These are phyloP conservation scores for Micronycteris hirsuta DNA, from an alignment of 2,113 vertebrate species.

Conservation along the genomic window DNA sequence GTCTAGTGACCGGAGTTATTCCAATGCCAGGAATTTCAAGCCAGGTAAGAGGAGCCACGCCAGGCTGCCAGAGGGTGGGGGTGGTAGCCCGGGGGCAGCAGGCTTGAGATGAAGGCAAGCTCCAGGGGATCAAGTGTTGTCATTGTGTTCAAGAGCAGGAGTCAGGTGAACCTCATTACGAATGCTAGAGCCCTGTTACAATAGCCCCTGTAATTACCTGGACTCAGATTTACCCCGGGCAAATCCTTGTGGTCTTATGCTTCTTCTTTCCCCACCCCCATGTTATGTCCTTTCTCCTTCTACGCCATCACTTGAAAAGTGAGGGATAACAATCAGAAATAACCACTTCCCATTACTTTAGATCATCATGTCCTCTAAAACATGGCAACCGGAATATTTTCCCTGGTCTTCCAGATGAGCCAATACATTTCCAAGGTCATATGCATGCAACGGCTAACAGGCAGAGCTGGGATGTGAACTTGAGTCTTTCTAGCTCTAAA, in stretches of 20 bases:
- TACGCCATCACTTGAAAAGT: not conserved
- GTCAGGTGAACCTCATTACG: not conserved
- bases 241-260: not conserved
- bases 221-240: not conserved
- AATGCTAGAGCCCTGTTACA: not conserved
- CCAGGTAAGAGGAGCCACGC: not conserved
- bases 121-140: not conserved
- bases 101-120: not conserved
- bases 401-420: not conserved
- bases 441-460: too few relatives aligned
- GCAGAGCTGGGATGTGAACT: not conserved
- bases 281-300: not conserved
- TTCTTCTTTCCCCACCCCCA: not conserved
- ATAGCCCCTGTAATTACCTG: not conserved
- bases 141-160: not conserved
- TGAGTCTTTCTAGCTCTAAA: not conserved
- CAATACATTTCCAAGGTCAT: not conserved
- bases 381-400: not conserved
- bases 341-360: not conserved
- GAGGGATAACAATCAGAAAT: not conserved
- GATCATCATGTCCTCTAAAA: not conserved
- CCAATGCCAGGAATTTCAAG: not conserved
- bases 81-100: not conserved
- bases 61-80: constrained; percentile 41
- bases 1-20: not conserved